Conservation (phyloP, 2,888 invertebrate genomes). For the Acrobasis repandana region DNA sequence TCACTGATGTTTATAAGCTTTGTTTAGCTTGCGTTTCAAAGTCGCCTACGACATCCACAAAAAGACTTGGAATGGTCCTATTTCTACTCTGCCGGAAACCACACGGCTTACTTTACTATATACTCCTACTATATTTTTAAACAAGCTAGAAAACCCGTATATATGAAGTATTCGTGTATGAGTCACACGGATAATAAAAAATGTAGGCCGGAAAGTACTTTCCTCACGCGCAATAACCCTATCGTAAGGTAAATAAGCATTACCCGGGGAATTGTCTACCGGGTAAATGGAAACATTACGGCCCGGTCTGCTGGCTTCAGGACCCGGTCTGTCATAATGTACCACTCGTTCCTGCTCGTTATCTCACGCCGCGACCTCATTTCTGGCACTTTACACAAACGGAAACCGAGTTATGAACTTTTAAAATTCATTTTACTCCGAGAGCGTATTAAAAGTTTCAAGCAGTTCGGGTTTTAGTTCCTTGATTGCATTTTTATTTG, state of each 20-base stretch:
- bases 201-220: background rate
- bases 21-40: too few relatives aligned
- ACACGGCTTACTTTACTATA: too few relatives aligned
- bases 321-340: constrained; percentile 33
- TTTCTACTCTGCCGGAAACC: too few relatives aligned
- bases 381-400: constrained; percentile 65
- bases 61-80: too few relatives aligned
- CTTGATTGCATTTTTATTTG: constrained; percentile 16
- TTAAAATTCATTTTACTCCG: constrained; percentile 54
- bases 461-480: constrained; percentile 14
- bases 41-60: too few relatives aligned
- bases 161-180: too few relatives aligned
- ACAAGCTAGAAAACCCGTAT: too few relatives aligned
- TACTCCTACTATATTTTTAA: too few relatives aligned
- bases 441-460: constrained; percentile 28
- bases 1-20: too few relatives aligned
- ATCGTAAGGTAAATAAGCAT: constrained; percentile 37
- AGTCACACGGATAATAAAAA: background rate
- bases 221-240: constrained; percentile 5
- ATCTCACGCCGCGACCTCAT: constrained; percentile 70
- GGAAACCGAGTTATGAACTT: constrained; percentile 64
- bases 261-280: constrained; percentile 46
- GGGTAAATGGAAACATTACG: constrained; percentile 38
- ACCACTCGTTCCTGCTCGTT: constrained; percentile 65
- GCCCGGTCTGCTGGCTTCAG: constrained; percentile 28